These are phyloP conservation scores for Casuarius casuarius DNA, from an alignment of 2,113 vertebrate species.

Conservation along the genomic window DNA sequence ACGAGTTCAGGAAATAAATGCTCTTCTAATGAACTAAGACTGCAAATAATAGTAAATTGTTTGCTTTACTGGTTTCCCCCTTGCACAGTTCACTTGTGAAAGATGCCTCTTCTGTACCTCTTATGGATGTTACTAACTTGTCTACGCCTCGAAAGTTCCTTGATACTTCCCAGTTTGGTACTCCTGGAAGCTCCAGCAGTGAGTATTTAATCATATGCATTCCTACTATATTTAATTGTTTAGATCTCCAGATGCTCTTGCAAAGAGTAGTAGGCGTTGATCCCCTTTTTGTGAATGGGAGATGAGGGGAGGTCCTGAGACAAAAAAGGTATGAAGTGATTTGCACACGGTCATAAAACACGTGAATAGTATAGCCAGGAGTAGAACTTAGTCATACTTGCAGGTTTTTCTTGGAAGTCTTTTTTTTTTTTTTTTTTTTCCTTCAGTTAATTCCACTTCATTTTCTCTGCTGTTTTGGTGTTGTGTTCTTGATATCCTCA, in stretches of 20 bases:
- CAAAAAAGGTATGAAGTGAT: background rate
- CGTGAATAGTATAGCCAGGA: background rate
- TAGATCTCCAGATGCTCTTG: background rate
- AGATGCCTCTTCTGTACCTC: conserved; percentile 83
- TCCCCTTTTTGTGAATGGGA: background rate
- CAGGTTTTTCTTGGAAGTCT: background rate
- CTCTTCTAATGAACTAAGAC: background rate
- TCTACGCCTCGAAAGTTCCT: conserved; percentile 92
- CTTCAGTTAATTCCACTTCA: background rate
- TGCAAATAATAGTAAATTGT: background rate
- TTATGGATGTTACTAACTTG: conserved; percentile 88
- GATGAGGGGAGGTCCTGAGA: background rate
- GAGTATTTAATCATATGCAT: background rate
- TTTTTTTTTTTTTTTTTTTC: background rate
- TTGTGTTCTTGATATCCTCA: accelerated
- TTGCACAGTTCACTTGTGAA: conserved; percentile 81
- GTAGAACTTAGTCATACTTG: background rate
- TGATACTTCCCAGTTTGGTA: conserved; percentile 88
- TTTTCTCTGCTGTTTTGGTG: background rate
- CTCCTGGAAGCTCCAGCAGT: conserved; percentile 84
- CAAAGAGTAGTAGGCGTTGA: background rate
- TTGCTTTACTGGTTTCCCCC: background rate
- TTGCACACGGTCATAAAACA: background rate
- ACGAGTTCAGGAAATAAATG: background rate
- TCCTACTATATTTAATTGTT: background rate